Base-by-base conservation (phyloP, 1,140 invertebrate genomes). In the Papilio xuthus region DNA sequence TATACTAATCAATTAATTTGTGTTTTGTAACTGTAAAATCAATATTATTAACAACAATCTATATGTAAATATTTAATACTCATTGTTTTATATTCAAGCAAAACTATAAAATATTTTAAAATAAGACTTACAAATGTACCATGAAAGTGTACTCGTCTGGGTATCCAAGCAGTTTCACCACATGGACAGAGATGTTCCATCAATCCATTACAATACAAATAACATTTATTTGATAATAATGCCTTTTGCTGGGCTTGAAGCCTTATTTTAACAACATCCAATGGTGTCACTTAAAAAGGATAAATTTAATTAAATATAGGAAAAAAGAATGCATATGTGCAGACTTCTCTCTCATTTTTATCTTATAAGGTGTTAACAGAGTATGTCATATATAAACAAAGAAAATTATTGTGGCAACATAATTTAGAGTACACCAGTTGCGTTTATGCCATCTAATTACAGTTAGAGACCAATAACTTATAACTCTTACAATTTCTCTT, bases 101-200 rank as follows among this genome's bases (percentile, higher is more conserved):
- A 60, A 67, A 4, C 2, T 37, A 37, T 37, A 37, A 3, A 37
- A 37, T 37, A 37, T 37, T 37, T 67, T 28, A 81, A 50, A 79
- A 50, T 42, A n/a, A 50, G 50, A 92, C 94, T 95, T 95, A 99
- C 98, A 87, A 99, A 83, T 63, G 98, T 99, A 84, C 98, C 98
- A 92, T 95, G 97, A 86, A 99, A 99, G 88, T 98, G 97, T 44
- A 96, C 95, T 83, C 96, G 96, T 77, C 95, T 94, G 81, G 95
- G 94, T 85, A 95, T 93, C 88, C 92, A 88, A 41, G 94, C 92
- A 79, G 92, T 94, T 79, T 94, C 94, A 69, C 95, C 92, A 94
- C 98, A 99, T n/a, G 96, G 96, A 94, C 99, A 99, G n/a, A 99
- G 92, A 90, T 99, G 98, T 94, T 99, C 99, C 98, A 99, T 99